Evolutionary conservation across 2,797 vertebrate species (phyloP).

Genomic region (Acanthiza pusilla): DNA sequence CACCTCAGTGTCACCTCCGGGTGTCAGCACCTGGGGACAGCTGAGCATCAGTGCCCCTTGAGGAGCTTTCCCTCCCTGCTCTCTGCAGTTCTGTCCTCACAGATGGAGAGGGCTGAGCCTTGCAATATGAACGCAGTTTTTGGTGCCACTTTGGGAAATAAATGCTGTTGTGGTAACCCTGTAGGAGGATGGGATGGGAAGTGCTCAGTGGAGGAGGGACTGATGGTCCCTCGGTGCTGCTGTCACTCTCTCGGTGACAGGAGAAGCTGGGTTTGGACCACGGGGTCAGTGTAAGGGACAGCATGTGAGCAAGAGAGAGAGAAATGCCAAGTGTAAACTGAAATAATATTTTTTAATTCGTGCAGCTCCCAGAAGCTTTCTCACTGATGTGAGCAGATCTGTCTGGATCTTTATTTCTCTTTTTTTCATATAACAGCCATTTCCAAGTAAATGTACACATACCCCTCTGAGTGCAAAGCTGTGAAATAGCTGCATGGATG

Average conservation of each 20-base stretch:
- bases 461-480: background rate
- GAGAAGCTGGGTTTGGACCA: background rate
- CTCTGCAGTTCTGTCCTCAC: background rate
- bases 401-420: background rate
- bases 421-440: background rate
- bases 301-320: background rate
- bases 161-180: background rate
- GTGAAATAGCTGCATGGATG: background rate
- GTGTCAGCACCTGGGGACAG: background rate
- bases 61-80: background rate
- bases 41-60: background rate
- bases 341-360: background rate
- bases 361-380: background rate
- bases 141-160: background rate
- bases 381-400: background rate
- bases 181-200: background rate
- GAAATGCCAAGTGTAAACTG: background rate
- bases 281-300: accelerated
- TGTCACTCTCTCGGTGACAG: no score
- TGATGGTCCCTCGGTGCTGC: background rate
- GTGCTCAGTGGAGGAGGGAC: background rate
- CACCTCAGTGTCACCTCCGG: background rate
- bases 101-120: background rate
- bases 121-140: accelerated
- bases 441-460: background rate